These are phyloP conservation scores for Montipora foliosa DNA, from an alignment of 64 coral and sea anemone genomes.

Conservation along the genomic window DNA sequence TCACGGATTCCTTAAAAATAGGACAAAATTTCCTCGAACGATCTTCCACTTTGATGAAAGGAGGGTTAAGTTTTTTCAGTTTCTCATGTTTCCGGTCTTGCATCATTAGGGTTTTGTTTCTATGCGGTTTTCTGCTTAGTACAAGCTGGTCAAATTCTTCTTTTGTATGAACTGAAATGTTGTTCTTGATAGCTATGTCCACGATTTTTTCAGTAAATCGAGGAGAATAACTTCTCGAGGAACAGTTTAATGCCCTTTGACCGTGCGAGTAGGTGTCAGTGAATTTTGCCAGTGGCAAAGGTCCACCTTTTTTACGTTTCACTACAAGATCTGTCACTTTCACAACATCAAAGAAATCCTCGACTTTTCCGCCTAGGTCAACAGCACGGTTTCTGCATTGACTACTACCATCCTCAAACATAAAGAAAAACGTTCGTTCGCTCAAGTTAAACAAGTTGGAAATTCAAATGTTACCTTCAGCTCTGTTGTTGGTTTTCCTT, in stretches of 20 bases:
- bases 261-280: not conserved
- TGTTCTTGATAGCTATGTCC: not conserved
- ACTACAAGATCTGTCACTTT: no score
- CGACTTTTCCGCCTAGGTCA: not conserved
- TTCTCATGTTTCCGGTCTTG: not conserved
- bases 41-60: constrained; percentile 40
- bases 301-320: no score
- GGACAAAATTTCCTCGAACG: constrained; percentile 3
- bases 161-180: not conserved
- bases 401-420: constrained; percentile 8
- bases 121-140: not conserved
- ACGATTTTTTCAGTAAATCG: not conserved
- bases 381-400: not conserved
- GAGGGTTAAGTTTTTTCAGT: constrained; percentile 33
- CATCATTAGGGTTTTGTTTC: not conserved
- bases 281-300: no score
- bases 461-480: not conserved
- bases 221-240: not conserved
- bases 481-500: not conserved
- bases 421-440: not conserved
- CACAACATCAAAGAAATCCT: no score
- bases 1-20: constrained; percentile 12
- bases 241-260: not conserved
- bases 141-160: not conserved
- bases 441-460: not conserved